Evolutionary conservation across 1,140 invertebrate genomes (phyloP).

Genomic region (Drosophila ercepeae): DNA sequence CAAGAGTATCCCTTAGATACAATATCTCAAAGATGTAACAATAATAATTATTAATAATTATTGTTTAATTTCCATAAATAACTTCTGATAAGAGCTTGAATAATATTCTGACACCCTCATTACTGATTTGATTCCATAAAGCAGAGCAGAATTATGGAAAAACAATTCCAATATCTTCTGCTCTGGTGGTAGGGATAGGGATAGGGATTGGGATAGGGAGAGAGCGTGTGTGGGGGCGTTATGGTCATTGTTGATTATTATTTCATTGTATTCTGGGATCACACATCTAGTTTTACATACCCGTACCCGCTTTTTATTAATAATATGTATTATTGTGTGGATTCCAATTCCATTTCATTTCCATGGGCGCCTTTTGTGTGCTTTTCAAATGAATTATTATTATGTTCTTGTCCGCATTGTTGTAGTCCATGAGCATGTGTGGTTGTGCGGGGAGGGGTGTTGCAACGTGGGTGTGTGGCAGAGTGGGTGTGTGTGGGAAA

Average conservation of each 20-base stretch:
- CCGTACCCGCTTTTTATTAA: slow-evolving; percentile 58
- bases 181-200: too few relatives aligned
- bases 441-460: background rate
- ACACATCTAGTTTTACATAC: slow-evolving; percentile 57
- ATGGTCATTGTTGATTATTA: slow-evolving; percentile 60
- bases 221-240: too few relatives aligned
- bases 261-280: slow-evolving; percentile 79
- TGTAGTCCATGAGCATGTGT: slow-evolving; percentile 31
- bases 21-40: too few relatives aligned
- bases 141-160: slow-evolving; percentile 37
- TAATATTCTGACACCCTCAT: slow-evolving; percentile 9
- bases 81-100: background rate
- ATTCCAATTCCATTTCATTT: slow-evolving; percentile 69
- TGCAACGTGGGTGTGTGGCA: background rate
- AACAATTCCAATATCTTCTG: slow-evolving; percentile 42
- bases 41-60: too few relatives aligned
- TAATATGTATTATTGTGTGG: slow-evolving; percentile 62
- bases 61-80: too few relatives aligned
- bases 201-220: too few relatives aligned
- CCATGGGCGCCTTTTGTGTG: slow-evolving; percentile 74
- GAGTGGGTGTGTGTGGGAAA: slow-evolving; percentile 53
- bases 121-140: slow-evolving; percentile 19
- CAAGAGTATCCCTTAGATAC: too few relatives aligned
- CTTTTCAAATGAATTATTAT: slow-evolving; percentile 70
- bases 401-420: slow-evolving; percentile 71